Evolutionary conservation across 2,113 vertebrate genomes (phyloP), one percentile per base, ranked within the genome.

Genomic region (Syngnathus floridae): DNA sequence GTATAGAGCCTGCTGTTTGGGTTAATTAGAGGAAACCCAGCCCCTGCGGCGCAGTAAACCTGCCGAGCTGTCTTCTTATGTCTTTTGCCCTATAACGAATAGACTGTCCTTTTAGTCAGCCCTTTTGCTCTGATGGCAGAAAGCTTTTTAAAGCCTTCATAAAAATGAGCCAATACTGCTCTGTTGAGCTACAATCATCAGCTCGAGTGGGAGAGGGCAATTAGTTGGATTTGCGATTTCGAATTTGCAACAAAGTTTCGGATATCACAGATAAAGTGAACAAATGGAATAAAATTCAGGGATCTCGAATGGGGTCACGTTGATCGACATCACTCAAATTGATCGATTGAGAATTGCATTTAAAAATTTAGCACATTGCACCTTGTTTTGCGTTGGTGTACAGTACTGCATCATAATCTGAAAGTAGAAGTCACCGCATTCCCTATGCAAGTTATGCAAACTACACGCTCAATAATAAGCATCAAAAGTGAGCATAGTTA

Each of bases 11-110:
- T 31, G 67, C 74, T 83, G 70, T 77, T 76, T 74, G 78, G 79
- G 82, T 75, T 84, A 84, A 84, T 86, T 86, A 79, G 73, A 38
- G 43, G 43, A 67, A 83, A 65, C 61, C 55, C 72, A 66, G 58
- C 57, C 75, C 75, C 82, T 38, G 62, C 71, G 74, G 64, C 11
- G 62, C 67, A 6, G 38, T 17, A 62, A 83, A 79, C 68, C 71
- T 67, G 73, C 65, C 71, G 59, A 45, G 77, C 66, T 41, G 67
- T 77, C 48, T 31, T 67, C 67, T 66, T 45, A 65, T 17, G 73
- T 62, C 65, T 52, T 62, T 52, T 68, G 74, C 46, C 75, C 72
- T 66, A 59, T 72, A 79, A 85, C 81, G 69, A 77, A 65, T 64
- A 37, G 67, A 58, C 13, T 38, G 60, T 19, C 57, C 61, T 65